phyloP scores from a whole-genome alignment of 2,113 vertebrate genomes.

The Etheostoma spectabile region DNA sequence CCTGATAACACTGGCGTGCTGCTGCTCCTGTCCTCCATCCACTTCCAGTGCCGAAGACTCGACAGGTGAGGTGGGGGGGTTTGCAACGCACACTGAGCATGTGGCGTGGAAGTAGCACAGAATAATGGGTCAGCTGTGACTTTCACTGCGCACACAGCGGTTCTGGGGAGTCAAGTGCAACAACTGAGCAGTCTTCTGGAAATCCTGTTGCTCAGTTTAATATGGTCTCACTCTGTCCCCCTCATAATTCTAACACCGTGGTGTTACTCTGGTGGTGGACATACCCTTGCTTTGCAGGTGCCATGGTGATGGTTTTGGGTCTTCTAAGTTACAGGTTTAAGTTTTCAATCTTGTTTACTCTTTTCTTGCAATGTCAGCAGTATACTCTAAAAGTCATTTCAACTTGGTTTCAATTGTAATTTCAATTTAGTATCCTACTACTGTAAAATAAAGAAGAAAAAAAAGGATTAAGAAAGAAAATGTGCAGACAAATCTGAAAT shows the following conservation, averaged over 20 bases:
- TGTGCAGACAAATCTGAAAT: not conserved
- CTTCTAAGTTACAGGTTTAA: not conserved
- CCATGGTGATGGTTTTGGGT: slow-evolving; percentile 9
- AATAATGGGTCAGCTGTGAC: slow-evolving; percentile 32
- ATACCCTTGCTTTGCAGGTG: slow-evolving; percentile 43
- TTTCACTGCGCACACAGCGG: slow-evolving; percentile 30
- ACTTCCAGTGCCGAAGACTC: slow-evolving; percentile 99
- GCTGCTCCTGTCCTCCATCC: slow-evolving; percentile 97
- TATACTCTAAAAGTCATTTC: not conserved
- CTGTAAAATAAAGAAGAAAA: not conserved
- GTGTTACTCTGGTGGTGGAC: slow-evolving; percentile 1
- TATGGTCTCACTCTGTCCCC: not conserved
- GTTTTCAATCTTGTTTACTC: not conserved
- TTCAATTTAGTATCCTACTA: not conserved
- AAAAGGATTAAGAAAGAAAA: not conserved
- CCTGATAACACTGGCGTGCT: slow-evolving; percentile 99
- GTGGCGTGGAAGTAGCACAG: slow-evolving; percentile 25
- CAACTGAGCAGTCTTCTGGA: not conserved
- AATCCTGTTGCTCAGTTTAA: slow-evolving; percentile 6
- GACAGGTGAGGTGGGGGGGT: slow-evolving; percentile 89
- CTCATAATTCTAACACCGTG: slow-evolving; percentile 15
- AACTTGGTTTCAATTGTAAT: not conserved
- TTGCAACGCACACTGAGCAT: slow-evolving; percentile 19
- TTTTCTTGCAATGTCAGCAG: not conserved
- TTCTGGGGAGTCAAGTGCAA: slow-evolving; percentile 7